phyloP scores from a whole-genome alignment of 2,113 vertebrate species.

The Aptenodytes forsteri region DNA sequence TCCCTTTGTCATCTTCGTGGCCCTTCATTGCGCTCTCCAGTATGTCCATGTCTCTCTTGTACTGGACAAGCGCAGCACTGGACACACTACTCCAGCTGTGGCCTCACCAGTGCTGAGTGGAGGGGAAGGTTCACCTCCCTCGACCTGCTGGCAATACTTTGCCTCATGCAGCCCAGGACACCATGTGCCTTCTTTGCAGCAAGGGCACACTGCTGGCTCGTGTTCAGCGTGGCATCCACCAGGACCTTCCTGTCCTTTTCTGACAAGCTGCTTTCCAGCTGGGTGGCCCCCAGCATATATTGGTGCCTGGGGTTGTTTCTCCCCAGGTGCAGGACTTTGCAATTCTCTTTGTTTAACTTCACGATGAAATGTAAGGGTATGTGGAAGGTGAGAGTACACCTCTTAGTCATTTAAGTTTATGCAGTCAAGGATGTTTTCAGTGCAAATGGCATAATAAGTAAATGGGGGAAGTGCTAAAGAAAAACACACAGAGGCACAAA shows the following conservation, averaged over 20 bases:
- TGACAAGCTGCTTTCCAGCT: not conserved
- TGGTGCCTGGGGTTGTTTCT: not conserved
- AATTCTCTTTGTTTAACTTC: not conserved
- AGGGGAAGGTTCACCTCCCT: not conserved
- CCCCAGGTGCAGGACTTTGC: not conserved
- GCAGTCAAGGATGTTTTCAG: not conserved
- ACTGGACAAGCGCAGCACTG: too few relatives aligned
- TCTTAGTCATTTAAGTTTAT: not conserved
- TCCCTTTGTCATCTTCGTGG: too few relatives aligned
- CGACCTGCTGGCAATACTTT: not conserved
- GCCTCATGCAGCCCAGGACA: not conserved
- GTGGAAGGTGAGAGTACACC: not conserved
- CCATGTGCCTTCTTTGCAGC: not conserved
- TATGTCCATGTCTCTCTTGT: too few relatives aligned
- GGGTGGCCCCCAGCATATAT: not conserved
- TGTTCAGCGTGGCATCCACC: not conserved
- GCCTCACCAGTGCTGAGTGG: not conserved
- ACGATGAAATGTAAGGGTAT: not conserved
- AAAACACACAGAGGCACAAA: not conserved
- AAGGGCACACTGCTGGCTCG: not conserved
- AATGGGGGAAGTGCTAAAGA: not conserved
- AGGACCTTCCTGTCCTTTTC: not conserved
- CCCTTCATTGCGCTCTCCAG: too few relatives aligned
- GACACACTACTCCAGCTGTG: not conserved
- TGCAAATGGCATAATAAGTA: not conserved